Percentiles rank a stretch among this genome's conserved stretches.
phyloP scores from a whole-genome alignment of 2,888 invertebrate species.

The Polylopha cassiicola region DNA sequence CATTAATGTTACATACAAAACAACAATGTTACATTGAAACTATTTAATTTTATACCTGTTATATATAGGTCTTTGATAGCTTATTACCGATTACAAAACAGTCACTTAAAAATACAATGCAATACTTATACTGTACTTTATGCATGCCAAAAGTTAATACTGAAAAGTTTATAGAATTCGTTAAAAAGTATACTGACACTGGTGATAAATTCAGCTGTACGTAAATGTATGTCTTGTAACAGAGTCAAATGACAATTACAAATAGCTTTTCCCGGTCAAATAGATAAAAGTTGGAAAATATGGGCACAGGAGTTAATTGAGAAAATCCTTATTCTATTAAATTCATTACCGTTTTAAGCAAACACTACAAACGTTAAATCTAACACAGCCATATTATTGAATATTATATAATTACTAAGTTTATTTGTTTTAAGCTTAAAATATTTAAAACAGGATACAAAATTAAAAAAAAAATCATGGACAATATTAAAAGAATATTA shows the following conservation, averaged over 20 bases:
- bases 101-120: constrained; percentile 12
- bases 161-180: background rate
- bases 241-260: no score
- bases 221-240: no score
- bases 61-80: constrained; percentile 19
- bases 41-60: constrained; percentile 20
- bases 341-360: constrained; percentile 17
- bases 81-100: constrained; percentile 16
- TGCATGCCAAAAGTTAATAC: background rate
- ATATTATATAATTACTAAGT: constrained; percentile 6
- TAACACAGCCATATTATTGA: constrained; percentile 27
- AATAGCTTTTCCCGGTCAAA: no score
- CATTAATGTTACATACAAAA: no score
- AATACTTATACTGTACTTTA: constrained; percentile 8
- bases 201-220: no score
- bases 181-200: no score
- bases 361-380: constrained; percentile 19
- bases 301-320: background rate
- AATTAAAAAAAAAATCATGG: no score
- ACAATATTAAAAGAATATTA: no score
- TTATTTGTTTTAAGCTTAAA: no score
- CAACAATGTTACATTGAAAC: no score
- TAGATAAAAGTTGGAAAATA: no score
- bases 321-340: constrained; percentile 14
- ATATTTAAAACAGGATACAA: no score